A percentile compares a stretch with the other conserved stretches of the same genome.
Conservation (phyloP, 1,140 invertebrate species). For the Drosophila arawakana region DNA sequence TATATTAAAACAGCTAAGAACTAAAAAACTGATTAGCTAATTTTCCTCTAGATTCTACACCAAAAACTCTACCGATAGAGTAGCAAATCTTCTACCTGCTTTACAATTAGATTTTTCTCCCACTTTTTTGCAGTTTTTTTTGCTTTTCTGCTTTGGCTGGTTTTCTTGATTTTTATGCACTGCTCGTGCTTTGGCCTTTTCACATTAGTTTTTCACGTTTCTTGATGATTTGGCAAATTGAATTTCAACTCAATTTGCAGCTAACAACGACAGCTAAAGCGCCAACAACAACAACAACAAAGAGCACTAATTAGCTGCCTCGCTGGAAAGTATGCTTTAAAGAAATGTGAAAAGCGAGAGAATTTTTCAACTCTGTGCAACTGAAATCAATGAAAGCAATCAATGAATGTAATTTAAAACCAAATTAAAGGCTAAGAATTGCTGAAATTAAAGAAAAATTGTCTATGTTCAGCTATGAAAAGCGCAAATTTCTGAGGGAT, state of each 20-base stretch:
- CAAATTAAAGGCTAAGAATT: slow-evolving; percentile 30
- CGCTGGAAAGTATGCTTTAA: slow-evolving; percentile 60
- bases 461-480: background rate
- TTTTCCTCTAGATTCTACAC: too few relatives aligned
- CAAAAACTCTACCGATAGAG: too few relatives aligned
- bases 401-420: slow-evolving; percentile 11
- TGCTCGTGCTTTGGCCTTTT: slow-evolving; percentile 20
- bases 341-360: slow-evolving; percentile 16
- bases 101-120: slow-evolving; percentile 1
- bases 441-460: background rate
- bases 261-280: slow-evolving; percentile 5
- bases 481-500: background rate
- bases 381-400: slow-evolving; percentile 12
- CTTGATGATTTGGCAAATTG: slow-evolving; percentile 72
- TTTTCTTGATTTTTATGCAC: slow-evolving; percentile 27
- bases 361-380: slow-evolving; percentile 6
- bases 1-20: too few relatives aligned
- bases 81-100: too few relatives aligned
- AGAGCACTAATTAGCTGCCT: slow-evolving; percentile 49
- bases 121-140: slow-evolving; percentile 20
- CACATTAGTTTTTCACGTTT: slow-evolving; percentile 46
- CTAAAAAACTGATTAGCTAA: too few relatives aligned
- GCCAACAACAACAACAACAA: slow-evolving; percentile 6
- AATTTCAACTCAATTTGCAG: slow-evolving; percentile 78
- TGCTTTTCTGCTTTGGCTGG: slow-evolving; percentile 27